Base-by-base conservation (phyloP, 2,888 invertebrate genomes). In the Fissipunctia ypsillon region DNA sequence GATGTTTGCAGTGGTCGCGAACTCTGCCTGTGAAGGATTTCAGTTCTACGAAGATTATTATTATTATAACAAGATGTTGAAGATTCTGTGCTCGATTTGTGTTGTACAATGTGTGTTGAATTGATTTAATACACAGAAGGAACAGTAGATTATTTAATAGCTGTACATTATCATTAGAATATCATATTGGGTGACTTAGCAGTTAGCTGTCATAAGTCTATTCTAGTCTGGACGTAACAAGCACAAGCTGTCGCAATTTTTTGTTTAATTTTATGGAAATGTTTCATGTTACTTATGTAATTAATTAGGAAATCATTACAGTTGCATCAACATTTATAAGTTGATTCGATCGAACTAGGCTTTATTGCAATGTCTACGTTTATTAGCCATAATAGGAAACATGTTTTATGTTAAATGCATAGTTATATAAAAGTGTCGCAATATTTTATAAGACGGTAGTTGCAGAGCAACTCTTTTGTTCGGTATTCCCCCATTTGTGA, bases 261-360 rank as follows among this genome's bases (percentile, higher is more conserved):
- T 73, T 61, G 45, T 67, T 70, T 25, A 41, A 59, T 65, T 69
- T 56, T 63, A 75, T 71, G 38, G n/a, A 79, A 79, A 71, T 73
- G 71, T 77, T 77, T 73, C 43, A 64, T 25, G 38, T 78, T 81
- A 19, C 56, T 31, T 16, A 78, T 71, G 76, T 73, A 75, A 84
- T 73, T 70, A 57, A 72, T 75, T 83, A 71, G 41, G 77, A 75
- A 81, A 83, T 71, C 60, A 59, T 67, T 60, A 68, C 43, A 73
- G 69, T 85, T 86, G 72, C 78, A 72, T 74, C 76, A 76, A 54
- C 48, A 69, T 72, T 41, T 28, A 54, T 35, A 66, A 72, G 31
- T 69, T 54, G 22, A 43, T 60, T 61, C n/a, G 22, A 70, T 64
- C 52, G 19, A 45, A 69, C 28, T 61, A 76, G 35, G 25, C 22